Evolutionary conservation across 2,113 vertebrate genomes (phyloP), one percentile per base, ranked within the genome.

Genomic region (Caloenas nicobarica): DNA sequence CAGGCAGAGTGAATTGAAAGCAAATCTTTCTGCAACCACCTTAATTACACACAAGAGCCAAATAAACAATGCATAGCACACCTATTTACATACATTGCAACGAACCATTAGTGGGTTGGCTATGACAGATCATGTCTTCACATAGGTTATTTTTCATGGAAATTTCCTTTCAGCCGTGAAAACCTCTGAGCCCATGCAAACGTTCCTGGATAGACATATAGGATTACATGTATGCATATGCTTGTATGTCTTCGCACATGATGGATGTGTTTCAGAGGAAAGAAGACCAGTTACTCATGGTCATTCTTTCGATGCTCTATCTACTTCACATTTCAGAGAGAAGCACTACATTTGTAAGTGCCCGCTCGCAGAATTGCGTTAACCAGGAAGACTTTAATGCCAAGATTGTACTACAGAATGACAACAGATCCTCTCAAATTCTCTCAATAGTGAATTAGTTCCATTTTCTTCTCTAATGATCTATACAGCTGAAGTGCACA

Each of bases 1-100:
- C 51, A 78, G 82, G 72, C 88, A 85, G 57, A 90, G 69, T 12
- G 57, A 94, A 84, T 14, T 88, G 82, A 69, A 93, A 90, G 48
- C 60, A 94, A 88, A 92, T 72, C 83, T 84, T 95, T 93, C 90
- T 86, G 53, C 65, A 93, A 60, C 85, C 60, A 60, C 69, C 88
- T 81, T 86, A 93, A 90, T 88, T 96, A 78, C 65, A 72, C 36
- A 1, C 50, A 88, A 90, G 21, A 88, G 62, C 38, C 90, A 95
- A 65, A 95, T 64, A 90, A 96, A 90, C 76, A 95, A 62, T 50
- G 79, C 64, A 76, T 57, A 74, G 70, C 58, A 89, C 81, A 86
- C 68, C 79, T 95, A 80, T 61, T 89, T 88, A 88, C 0, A 1
- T 72, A n/a, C 25, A 60, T 4, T 66, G 53, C 60, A 90, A 60